A percentile compares a stretch with the other conserved stretches of the same genome.
phyloP scores from a whole-genome alignment of 2,113 vertebrate species.

The Poeciliopsis turrubarensis region DNA sequence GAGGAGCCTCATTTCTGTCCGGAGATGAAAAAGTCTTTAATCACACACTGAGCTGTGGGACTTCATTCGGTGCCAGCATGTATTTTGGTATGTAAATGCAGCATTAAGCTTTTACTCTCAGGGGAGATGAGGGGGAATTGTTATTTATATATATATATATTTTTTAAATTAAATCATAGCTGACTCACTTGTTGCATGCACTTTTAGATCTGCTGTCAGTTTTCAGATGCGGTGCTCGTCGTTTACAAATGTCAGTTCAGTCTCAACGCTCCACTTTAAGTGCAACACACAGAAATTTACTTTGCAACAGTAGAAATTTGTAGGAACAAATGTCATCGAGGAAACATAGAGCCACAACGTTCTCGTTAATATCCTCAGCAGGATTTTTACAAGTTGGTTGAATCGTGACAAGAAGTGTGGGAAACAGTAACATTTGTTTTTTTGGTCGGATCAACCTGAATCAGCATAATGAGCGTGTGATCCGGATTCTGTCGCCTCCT shows the following conservation, averaged over 20 bases:
- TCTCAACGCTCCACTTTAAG: not conserved
- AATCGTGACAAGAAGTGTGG: too few species aligned
- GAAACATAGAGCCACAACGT: not conserved
- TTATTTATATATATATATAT: too few species aligned
- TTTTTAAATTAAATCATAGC: not conserved
- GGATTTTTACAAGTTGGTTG: not conserved
- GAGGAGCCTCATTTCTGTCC: slow-evolving; percentile 24
- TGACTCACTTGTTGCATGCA: slow-evolving; percentile 69
- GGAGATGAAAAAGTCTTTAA: slow-evolving; percentile 46
- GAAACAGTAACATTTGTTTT: not conserved
- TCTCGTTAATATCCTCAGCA: not conserved
- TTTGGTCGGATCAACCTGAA: too few species aligned
- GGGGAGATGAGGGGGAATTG: not conserved
- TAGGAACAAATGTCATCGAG: not conserved
- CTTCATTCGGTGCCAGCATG: slow-evolving; percentile 39
- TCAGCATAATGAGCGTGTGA: not conserved
- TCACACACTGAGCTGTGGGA: slow-evolving; percentile 39
- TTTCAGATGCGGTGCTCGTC: not conserved
- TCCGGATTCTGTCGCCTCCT: not conserved
- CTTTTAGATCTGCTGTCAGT: slow-evolving; percentile 11
- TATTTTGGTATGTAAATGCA: slow-evolving; percentile 65
- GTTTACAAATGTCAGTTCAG: not conserved
- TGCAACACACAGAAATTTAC: too few species aligned
- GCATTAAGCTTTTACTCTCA: not conserved
- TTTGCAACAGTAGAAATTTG: not conserved